phyloP scores from a whole-genome alignment of 30 jellyfish, hydroid and myxozoan species.

The Pseudorhiza aurosa region DNA sequence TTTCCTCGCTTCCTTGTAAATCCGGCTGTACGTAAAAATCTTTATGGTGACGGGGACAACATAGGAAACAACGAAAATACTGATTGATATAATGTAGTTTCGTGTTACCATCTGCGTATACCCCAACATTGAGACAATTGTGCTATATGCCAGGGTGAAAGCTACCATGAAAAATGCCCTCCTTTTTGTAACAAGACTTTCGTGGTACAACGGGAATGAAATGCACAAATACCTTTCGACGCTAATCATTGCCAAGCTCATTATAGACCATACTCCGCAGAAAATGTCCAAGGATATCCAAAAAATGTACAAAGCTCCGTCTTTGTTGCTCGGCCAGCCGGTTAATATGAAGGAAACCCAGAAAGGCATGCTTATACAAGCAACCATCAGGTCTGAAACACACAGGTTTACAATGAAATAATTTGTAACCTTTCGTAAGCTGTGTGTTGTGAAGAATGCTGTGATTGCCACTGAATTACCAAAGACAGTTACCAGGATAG shows the following conservation, averaged over 20 bases:
- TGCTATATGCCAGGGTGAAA: constrained; percentile 42
- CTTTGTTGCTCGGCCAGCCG: constrained; percentile 68
- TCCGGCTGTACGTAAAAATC: constrained; percentile 60
- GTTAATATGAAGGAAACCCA: constrained; percentile 77
- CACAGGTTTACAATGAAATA: constrained; percentile 86
- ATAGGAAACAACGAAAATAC: constrained; percentile 56
- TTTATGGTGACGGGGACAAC: constrained; percentile 76
- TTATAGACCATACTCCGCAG: constrained; percentile 88
- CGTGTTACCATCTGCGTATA: neutral
- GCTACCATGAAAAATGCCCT: constrained; percentile 28
- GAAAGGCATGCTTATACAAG: constrained; percentile 74
- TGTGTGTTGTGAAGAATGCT: constrained; percentile 73
- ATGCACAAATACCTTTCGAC: constrained; percentile 82
- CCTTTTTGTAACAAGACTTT: constrained; percentile 59
- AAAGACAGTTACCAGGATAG: constrained; percentile 54
- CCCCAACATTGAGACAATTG: constrained; percentile 27
- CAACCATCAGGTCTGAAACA: constrained; percentile 80
- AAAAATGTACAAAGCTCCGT: constrained; percentile 49
- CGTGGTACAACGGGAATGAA: constrained; percentile 58
- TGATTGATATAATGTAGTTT: neutral
- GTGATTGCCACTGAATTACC: constrained; percentile 82
- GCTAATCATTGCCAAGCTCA: constrained; percentile 94
- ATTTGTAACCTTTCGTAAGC: constrained; percentile 62
- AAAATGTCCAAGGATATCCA: constrained; percentile 75
- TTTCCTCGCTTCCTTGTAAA: constrained; percentile 65